Conservation (phyloP, 1,140 invertebrate genomes). For the Calephelis nemesis region DNA sequence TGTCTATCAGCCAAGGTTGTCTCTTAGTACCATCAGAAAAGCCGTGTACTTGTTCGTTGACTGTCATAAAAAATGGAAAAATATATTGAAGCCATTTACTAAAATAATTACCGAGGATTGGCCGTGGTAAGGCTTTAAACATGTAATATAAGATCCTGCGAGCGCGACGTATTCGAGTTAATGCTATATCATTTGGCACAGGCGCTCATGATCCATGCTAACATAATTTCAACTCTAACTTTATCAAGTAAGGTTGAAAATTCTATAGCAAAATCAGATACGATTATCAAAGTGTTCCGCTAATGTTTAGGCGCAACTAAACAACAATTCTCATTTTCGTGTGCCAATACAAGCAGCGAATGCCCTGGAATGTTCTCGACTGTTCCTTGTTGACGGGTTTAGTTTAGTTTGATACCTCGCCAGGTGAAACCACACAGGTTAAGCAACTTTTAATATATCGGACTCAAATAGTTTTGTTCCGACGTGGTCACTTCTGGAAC, state of each 20-base stretch:
- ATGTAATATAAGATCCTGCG: constrained; percentile 25
- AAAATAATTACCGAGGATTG: neutral
- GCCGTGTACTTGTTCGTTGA: no score
- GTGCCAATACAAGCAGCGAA: constrained; percentile 22
- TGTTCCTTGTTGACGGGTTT: constrained; percentile 3
- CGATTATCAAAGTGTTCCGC: constrained; percentile 21
- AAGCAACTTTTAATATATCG: neutral
- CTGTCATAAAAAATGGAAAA: neutral
- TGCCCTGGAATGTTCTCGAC: constrained; percentile 3
- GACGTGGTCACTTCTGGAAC: no score
- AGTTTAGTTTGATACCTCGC: neutral
- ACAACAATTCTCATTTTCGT: constrained; percentile 18
- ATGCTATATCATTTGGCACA: constrained; percentile 25
- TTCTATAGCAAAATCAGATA: neutral
- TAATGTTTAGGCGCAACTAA: constrained; percentile 25
- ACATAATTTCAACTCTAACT: neutral
- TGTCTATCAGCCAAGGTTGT: no score
- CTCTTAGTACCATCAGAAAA: no score
- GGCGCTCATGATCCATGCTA: no score
- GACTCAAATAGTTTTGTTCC: neutral
- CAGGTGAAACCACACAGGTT: neutral
- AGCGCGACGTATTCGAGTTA: constrained; percentile 23
- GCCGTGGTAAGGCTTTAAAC: neutral
- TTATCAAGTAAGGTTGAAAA: neutral
- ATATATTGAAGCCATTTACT: neutral